phyloP scores from a whole-genome alignment of 2,113 vertebrate species.

The Ammospiza nelsoni region DNA sequence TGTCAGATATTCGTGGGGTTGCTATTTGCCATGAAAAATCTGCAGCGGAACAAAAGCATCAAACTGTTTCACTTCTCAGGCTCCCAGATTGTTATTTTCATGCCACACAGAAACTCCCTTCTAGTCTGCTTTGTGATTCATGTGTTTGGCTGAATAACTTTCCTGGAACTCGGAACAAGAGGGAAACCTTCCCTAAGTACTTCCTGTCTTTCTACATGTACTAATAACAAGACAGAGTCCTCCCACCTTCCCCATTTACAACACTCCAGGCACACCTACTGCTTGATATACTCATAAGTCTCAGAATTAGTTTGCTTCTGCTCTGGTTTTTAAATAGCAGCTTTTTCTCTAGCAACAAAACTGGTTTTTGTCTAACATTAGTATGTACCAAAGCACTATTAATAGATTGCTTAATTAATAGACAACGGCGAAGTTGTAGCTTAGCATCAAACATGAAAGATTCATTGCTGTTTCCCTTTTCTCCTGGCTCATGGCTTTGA shows the following conservation, averaged over 20 bases:
- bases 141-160: constrained; percentile 72
- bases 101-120: constrained; percentile 67
- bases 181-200: constrained; percentile 73
- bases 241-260: constrained; percentile 63
- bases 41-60: background rate
- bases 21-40: background rate
- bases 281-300: background rate
- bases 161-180: constrained; percentile 70
- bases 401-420: background rate
- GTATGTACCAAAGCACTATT: background rate
- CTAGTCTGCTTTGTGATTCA: constrained; percentile 74
- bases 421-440: background rate
- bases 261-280: constrained; percentile 37
- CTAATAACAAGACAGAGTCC: constrained; percentile 28
- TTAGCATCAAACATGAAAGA: background rate
- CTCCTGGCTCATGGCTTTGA: background rate
- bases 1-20: background rate
- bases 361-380: background rate
- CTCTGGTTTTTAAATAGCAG: background rate
- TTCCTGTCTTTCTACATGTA: constrained; percentile 72
- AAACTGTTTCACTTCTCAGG: background rate
- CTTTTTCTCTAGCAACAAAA: background rate
- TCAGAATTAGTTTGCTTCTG: constrained; percentile 9
- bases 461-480: background rate
- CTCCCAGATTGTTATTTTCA: constrained; percentile 36